phyloP scores from a whole-genome alignment of 1,140 invertebrate species.

The Eriocheir sinensis region DNA sequence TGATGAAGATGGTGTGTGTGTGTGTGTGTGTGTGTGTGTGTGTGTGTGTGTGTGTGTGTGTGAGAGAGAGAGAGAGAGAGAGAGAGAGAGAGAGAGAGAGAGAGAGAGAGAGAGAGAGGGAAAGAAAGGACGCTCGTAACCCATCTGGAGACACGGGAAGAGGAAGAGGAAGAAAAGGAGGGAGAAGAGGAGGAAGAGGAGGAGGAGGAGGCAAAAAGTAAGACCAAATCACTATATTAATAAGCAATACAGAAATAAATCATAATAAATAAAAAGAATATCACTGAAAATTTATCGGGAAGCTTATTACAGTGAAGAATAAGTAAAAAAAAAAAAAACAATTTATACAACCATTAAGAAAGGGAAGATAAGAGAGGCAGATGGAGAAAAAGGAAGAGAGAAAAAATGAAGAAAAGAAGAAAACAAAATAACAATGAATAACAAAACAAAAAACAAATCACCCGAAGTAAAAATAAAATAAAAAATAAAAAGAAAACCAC shows the following conservation, averaged over 20 bases:
- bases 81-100: slow-evolving; percentile 1
- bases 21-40: background rate
- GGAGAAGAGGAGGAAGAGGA: background rate
- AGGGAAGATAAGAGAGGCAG: too few species aligned
- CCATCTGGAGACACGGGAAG: too few species aligned
- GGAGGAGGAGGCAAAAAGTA: background rate
- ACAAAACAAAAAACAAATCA: background rate
- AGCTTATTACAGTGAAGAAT: too few species aligned
- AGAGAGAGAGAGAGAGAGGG: background rate
- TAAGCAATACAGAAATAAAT: too few species aligned
- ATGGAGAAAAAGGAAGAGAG: background rate
- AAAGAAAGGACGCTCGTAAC: background rate
- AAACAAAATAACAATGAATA: background rate
- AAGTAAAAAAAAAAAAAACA: background rate
- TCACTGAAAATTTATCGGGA: too few species aligned
- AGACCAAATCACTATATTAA: too few species aligned
- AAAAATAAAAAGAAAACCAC: background rate
- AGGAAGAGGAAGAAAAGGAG: background rate
- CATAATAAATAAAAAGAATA: too few species aligned
- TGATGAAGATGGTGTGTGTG: too few species aligned
- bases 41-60: background rate
- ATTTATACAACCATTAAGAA: too few species aligned
- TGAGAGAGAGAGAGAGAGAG: slow-evolving; percentile 9
- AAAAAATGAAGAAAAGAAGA: background rate
- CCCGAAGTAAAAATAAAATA: background rate